These are phyloP conservation scores for Zoanthus sansibaricus DNA, from an alignment of 92 coral and sea anemone species.

Conservation along the genomic window DNA sequence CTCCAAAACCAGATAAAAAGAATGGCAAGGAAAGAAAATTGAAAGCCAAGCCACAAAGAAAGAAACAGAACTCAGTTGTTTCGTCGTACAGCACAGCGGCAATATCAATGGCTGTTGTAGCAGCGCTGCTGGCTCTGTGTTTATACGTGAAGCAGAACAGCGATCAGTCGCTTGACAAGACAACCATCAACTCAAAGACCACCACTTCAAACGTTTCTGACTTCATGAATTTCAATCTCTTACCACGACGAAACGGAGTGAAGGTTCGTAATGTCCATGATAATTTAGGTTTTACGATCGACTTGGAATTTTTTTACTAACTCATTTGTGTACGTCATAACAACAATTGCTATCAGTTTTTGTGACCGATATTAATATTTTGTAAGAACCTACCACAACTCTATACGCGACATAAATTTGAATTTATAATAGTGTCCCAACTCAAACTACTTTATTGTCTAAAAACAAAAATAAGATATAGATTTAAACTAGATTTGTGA, in stretches of 20 bases:
- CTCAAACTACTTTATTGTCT: no score
- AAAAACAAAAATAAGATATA: no score
- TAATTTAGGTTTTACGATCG: neutral
- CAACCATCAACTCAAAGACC: neutral
- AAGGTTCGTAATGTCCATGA: conserved; percentile 59
- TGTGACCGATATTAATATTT: no score
- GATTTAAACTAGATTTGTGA: no score
- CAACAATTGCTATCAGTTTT: no score
- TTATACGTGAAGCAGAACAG: conserved; percentile 53
- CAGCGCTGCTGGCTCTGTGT: conserved; percentile 64
- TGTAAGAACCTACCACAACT: no score
- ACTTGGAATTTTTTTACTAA: neutral
- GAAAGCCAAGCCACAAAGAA: conserved; percentile 55
- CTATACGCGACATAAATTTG: no score
- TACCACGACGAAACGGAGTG: conserved; percentile 79
- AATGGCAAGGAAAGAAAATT: conserved; percentile 45
- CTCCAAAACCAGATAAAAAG: conserved; percentile 36
- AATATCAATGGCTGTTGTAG: conserved; percentile 57
- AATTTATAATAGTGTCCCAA: no score
- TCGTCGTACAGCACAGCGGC: conserved; percentile 55
- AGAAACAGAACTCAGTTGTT: conserved; percentile 41
- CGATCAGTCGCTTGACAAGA: neutral
- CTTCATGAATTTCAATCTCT: conserved; percentile 55
- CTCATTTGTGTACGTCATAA: neutral
- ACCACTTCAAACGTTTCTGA: conserved; percentile 15